Percentiles rank a stretch among this genome's conserved stretches.
These are phyloP conservation scores for Leptinotarsa texana DNA, from an alignment of 1,140 invertebrate species.

Conservation along the genomic window DNA sequence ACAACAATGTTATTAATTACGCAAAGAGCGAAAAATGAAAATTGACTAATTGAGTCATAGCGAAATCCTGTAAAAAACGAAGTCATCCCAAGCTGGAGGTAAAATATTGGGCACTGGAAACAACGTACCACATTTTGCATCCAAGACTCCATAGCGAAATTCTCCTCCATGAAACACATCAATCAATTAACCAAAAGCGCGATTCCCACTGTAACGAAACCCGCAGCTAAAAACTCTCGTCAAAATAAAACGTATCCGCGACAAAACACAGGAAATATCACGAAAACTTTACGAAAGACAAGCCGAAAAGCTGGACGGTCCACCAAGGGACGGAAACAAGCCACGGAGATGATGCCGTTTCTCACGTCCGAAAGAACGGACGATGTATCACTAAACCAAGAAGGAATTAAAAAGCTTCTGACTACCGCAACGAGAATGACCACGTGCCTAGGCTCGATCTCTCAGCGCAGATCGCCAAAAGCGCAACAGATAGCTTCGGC, in stretches of 20 bases:
- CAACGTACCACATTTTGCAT: conserved; percentile 50
- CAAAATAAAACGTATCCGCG: background rate
- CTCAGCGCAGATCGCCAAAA: background rate
- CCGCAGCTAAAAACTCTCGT: background rate
- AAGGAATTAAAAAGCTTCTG: conserved; percentile 13
- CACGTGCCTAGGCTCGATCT: conserved; percentile 14
- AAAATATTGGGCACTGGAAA: no score
- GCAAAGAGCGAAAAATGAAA: no score
- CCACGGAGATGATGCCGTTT: no score
- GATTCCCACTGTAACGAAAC: background rate
- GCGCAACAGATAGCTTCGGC: conserved; percentile 19
- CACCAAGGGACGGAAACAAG: no score
- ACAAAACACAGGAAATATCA: background rate
- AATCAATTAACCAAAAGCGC: background rate
- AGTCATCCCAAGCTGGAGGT: background rate
- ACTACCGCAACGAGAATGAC: conserved; percentile 17
- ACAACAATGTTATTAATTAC: no score
- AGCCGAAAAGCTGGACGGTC: background rate
- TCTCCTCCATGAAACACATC: conserved; percentile 2
- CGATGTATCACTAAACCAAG: background rate
- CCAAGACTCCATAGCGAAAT: conserved; percentile 44
- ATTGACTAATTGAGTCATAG: no score
- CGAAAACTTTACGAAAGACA: background rate
- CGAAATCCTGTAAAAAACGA: background rate
- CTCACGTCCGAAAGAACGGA: background rate